Evolutionary conservation across 1,140 invertebrate genomes (phyloP).

Genomic region (Arctopsyche grandis): DNA sequence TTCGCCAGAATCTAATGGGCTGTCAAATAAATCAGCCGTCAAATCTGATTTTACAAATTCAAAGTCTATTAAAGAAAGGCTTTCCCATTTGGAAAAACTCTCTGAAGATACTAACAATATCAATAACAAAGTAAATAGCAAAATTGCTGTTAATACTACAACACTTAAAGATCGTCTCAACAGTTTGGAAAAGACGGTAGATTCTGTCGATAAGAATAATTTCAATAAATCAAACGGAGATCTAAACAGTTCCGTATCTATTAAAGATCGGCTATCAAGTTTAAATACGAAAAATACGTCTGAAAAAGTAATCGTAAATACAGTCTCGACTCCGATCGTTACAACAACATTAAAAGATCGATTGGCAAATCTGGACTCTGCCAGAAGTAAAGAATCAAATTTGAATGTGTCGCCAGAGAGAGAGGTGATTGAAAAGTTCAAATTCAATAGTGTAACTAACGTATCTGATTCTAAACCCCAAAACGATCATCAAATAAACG

Average conservation of each 20-base stretch:
- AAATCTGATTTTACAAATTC: conserved; percentile 71
- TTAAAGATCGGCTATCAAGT: conserved; percentile 69
- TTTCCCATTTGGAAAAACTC: conserved; percentile 73
- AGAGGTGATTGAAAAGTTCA: conserved; percentile 55
- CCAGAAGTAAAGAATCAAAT: conserved; percentile 63
- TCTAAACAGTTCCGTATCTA: conserved; percentile 59
- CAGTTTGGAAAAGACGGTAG: conserved; percentile 71
- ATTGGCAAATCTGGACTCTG: conserved; percentile 66
- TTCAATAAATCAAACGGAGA: conserved; percentile 66
- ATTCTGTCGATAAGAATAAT: conserved; percentile 64
- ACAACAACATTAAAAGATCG: conserved; percentile 69
- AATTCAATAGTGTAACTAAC: conserved; percentile 55
- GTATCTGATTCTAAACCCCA: conserved; percentile 40
- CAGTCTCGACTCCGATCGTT: conserved; percentile 42
- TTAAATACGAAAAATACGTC: conserved; percentile 68
- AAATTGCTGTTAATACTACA: conserved; percentile 58
- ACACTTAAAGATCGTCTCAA: conserved; percentile 72
- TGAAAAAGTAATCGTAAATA: conserved; percentile 58
- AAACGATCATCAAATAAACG: conserved; percentile 35
- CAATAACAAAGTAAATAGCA: conserved; percentile 64
- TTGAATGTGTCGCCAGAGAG: conserved; percentile 64
- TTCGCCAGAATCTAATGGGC: conserved; percentile 60
- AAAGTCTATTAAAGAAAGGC: conserved; percentile 76
- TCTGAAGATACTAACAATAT: conserved; percentile 63
- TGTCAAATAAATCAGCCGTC: conserved; percentile 55